Percentiles rank a stretch among this genome's conserved stretches.
phyloP scores from a whole-genome alignment of 2,888 invertebrate species.

The Caenorhabditis sulstoni region DNA sequence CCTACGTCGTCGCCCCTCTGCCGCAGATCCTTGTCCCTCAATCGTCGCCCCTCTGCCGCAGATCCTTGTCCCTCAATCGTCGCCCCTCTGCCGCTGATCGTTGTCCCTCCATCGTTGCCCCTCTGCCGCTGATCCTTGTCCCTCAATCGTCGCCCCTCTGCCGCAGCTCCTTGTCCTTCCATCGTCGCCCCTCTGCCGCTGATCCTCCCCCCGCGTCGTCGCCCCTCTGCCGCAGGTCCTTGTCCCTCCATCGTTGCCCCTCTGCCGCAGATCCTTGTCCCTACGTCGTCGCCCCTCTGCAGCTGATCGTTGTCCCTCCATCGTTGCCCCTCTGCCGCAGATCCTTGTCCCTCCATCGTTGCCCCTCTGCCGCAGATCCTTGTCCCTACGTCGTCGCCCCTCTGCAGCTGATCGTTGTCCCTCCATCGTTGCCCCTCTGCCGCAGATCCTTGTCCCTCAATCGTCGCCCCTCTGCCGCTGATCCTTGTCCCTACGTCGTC shows the following conservation, averaged over 20 bases:
- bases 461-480: constrained; percentile 7
- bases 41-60: background rate
- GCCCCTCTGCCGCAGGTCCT: background rate
- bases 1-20: background rate
- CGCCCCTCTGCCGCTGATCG: constrained; percentile 2
- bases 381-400: background rate
- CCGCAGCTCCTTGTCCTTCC: background rate
- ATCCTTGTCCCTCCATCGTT: background rate
- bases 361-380: background rate
- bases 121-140: background rate
- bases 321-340: background rate
- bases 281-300: background rate
- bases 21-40: background rate
- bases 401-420: background rate
- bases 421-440: background rate
- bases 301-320: background rate
- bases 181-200: background rate
- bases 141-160: constrained; percentile 2
- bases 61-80: constrained; percentile 8
- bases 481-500: constrained; percentile 11
- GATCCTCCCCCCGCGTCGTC: background rate
- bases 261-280: background rate
- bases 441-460: background rate
- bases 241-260: background rate
- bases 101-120: constrained; percentile 5